Evolutionary conservation across 2,797 vertebrate species (phyloP), one percentile per base, ranked within the genome.

Genomic region (Aselliscus stoliczkanus): DNA sequence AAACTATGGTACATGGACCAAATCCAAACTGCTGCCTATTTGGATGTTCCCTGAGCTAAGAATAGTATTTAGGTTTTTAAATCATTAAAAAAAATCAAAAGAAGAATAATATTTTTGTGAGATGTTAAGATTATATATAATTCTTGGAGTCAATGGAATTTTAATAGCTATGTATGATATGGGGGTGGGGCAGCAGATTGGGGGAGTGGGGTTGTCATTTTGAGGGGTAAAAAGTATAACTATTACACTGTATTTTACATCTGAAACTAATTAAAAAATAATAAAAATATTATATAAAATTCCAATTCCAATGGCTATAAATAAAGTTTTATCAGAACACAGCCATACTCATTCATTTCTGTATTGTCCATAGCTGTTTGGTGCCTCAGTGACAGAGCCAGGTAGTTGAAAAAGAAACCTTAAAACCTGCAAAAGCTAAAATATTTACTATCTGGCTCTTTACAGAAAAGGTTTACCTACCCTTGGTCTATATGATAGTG

Each of bases 1-100:
- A 75, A 90, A 62, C 31, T 25, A n/a, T 72, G 47, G 37, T 5
- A 7, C 25, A 44, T 1, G 18, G 47, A 29, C 27, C 31, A 29
- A 44, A 75, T 60, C 13, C 1, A 62, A 27, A 10, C 42, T 72
- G 8, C 31, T 60, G 13, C 62, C 54, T 54, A 10, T 67, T 86
- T 72, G 0, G 62, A 12, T 86, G 17, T 65, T 5, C 10, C 34
- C 52, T 73, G 60, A 76, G 56, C 14, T 62, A 81, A 88, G 31
- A 93, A 76, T 62, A 75, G 39, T 50, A 52, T 20, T 91, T 77
- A 93, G 67, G 79, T 67, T 83, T 70, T 79, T 73, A 93, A 93
- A 39, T 92, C 18, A 89, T 50, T 94, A 39, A 67, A 84, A 42
- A 79, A 89, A 73, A 67, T 70, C 9, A 39, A 72, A 84, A 84